Evolutionary conservation across 2,797 vertebrate genomes (phyloP).

Genomic region (Brotula barbata): DNA sequence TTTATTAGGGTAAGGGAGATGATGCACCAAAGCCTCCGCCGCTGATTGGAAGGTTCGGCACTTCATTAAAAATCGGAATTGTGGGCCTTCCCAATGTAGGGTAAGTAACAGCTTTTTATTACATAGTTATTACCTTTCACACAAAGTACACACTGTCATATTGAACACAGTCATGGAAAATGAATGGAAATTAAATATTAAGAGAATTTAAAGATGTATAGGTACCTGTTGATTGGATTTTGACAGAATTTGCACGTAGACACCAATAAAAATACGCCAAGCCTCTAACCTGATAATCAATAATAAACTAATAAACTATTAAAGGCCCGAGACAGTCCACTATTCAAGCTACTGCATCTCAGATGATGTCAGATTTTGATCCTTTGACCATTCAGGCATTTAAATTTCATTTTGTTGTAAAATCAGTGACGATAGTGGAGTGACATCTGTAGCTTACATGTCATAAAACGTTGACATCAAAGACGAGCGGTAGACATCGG

Average conservation of each 20-base stretch:
- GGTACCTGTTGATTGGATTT: not conserved
- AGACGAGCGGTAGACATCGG: too few relatives aligned
- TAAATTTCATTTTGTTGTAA: too few relatives aligned
- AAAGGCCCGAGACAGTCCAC: constrained; percentile 3
- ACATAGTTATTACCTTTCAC: too few relatives aligned
- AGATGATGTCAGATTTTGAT: too few relatives aligned
- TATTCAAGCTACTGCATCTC: too few relatives aligned
- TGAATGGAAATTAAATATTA: constrained; percentile 2
- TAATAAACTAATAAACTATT: too few relatives aligned
- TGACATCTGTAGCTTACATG: too few relatives aligned
- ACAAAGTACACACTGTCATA: too few relatives aligned
- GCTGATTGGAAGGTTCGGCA: constrained; percentile 95
- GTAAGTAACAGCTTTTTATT: constrained; percentile 78
- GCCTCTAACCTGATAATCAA: not conserved
- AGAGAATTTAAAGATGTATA: not conserved
- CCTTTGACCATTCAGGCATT: too few relatives aligned
- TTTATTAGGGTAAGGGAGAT: constrained; percentile 79
- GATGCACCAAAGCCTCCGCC: constrained; percentile 86
- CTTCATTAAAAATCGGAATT: constrained; percentile 94
- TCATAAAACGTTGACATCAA: too few relatives aligned
- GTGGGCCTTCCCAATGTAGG: constrained; percentile 96
- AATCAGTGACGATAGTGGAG: too few relatives aligned
- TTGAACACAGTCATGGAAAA: not conserved
- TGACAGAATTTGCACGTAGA: not conserved
- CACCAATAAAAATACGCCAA: constrained; percentile 2